These are phyloP conservation scores for Zoanthus sansibaricus DNA, from an alignment of 92 coral and sea anemone species.

Conservation along the genomic window DNA sequence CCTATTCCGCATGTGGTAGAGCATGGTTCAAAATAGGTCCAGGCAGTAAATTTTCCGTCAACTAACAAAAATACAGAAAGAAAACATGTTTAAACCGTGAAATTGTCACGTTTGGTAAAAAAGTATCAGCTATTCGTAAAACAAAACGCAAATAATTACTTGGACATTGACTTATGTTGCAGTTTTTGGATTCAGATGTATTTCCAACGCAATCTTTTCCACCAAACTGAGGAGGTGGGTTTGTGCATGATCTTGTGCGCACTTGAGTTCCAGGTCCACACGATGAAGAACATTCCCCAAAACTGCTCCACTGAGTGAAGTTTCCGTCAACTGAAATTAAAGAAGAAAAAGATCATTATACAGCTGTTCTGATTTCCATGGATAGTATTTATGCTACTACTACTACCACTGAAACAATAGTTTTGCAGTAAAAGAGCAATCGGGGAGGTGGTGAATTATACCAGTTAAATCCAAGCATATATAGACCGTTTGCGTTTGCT, in stretches of 20 bases:
- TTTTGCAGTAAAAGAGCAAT: too few species aligned
- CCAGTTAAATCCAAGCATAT: too few species aligned
- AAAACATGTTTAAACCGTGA: background rate
- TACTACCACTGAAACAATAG: too few species aligned
- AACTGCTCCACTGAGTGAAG: background rate
- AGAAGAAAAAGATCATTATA: background rate
- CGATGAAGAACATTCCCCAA: background rate
- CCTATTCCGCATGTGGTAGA: constrained; percentile 33
- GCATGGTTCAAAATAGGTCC: background rate
- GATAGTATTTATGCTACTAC: too few species aligned
- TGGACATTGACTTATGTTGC: constrained; percentile 38
- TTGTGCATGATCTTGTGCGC: constrained; percentile 42
- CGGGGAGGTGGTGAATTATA: too few species aligned
- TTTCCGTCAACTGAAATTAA: background rate
- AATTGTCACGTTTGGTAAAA: background rate
- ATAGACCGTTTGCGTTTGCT: too few species aligned
- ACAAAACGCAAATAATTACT: constrained; percentile 7
- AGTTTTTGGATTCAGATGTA: background rate
- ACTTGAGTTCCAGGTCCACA: constrained; percentile 45
- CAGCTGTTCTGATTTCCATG: too few species aligned
- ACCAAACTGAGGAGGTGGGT: constrained; percentile 53
- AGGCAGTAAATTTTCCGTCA: background rate
- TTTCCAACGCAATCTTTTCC: constrained; percentile 20
- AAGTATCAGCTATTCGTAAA: too few species aligned
- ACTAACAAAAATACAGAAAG: background rate